phyloP scores from a whole-genome alignment of 2,888 invertebrate genomes.

The Orthosia gracilis region DNA sequence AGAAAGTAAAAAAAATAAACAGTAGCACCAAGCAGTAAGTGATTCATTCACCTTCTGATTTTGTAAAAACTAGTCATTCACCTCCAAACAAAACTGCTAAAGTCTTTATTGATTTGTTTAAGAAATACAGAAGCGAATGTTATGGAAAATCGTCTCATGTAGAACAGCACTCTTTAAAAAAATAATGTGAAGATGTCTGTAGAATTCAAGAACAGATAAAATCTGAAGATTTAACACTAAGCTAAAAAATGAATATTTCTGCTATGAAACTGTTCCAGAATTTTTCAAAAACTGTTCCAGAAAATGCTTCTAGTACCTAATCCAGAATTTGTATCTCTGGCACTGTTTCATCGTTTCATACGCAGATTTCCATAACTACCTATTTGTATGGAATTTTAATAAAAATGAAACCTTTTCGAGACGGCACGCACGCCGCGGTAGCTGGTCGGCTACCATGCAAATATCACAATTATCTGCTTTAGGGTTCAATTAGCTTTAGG shows the following conservation, averaged over 20 bases:
- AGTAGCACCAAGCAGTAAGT: too few species aligned
- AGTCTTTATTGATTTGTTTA: conserved; percentile 39
- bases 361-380: conserved; percentile 69
- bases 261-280: too few species aligned
- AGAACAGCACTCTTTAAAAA: conserved; percentile 1
- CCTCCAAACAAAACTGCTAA: conserved; percentile 22
- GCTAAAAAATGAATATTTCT: conserved; percentile 28
- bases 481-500: too few species aligned
- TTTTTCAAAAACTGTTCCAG: too few species aligned
- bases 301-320: conserved; percentile 32
- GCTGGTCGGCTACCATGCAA: neutral
- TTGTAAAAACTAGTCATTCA: conserved; percentile 5
- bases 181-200: conserved; percentile 3
- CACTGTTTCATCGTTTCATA: conserved; percentile 66
- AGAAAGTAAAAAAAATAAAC: too few species aligned
- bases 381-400: too few species aligned
- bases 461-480: neutral
- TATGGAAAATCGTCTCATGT: neutral
- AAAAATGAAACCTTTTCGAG: too few species aligned
- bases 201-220: conserved; percentile 52
- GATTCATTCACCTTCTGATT: conserved; percentile 20
- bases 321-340: conserved; percentile 63
- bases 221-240: conserved; percentile 70
- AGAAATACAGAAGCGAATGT: conserved; percentile 27
- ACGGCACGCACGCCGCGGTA: neutral